These are phyloP conservation scores for Labeo calbasu DNA, from an alignment of 2,797 vertebrate species.

Conservation along the genomic window DNA sequence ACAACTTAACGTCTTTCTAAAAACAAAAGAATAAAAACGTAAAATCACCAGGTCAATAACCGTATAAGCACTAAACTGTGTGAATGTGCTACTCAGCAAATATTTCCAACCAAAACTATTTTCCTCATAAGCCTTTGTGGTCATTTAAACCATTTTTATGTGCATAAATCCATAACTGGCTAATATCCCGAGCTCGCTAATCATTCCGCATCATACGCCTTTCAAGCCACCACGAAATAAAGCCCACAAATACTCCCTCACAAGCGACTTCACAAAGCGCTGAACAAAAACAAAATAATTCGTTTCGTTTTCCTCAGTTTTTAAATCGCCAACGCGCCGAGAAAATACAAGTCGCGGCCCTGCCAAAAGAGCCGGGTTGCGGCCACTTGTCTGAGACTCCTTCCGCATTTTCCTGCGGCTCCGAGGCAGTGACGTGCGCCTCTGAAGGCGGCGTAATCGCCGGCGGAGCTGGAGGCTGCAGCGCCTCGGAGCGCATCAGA, in stretches of 20 bases:
- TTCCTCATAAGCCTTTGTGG: not conserved
- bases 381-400: conserved; percentile 64
- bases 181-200: conserved; percentile 34
- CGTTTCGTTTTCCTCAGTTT: not conserved
- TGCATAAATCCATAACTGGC: conserved; percentile 29
- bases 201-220: not conserved
- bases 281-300: not conserved
- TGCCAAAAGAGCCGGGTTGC: conserved; percentile 39
- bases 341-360: conserved; percentile 38
- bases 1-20: not conserved
- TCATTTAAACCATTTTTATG: not conserved
- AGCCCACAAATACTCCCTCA: not conserved
- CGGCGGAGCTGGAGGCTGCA: conserved; percentile 78
- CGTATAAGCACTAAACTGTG: not conserved
- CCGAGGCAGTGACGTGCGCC: conserved; percentile 81
- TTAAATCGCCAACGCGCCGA: not conserved
- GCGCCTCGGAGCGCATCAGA: conserved; percentile 70
- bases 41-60: not conserved
- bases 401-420: conserved; percentile 84
- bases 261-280: not conserved
- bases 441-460: conserved; percentile 76
- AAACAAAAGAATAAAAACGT: not conserved
- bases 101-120: not conserved
- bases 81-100: not conserved
- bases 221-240: not conserved